Evolutionary conservation across 2,797 vertebrate genomes (phyloP).

Genomic region (Peromyscus eremicus): DNA sequence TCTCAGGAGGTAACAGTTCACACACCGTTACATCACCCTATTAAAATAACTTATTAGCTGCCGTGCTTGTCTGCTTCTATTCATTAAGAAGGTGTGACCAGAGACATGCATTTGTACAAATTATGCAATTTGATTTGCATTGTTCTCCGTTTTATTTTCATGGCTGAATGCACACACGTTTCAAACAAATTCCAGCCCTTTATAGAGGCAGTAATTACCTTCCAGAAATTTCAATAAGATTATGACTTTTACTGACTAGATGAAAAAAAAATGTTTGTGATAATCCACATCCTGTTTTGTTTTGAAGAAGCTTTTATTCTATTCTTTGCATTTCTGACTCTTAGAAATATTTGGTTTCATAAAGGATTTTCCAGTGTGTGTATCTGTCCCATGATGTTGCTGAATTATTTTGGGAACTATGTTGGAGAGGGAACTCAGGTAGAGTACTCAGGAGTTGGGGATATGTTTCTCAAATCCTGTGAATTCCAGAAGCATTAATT

Average conservation of each 20-base stretch:
- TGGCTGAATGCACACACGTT: not conserved
- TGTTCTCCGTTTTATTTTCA: slow-evolving; percentile 74
- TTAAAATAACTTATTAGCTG: slow-evolving; percentile 84
- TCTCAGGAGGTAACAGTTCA: slow-evolving; percentile 79
- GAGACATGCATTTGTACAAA: slow-evolving; percentile 73
- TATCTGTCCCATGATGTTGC: not conserved
- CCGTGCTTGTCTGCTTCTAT: slow-evolving; percentile 68
- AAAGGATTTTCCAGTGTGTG: slow-evolving; percentile 4
- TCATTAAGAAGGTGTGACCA: slow-evolving; percentile 79
- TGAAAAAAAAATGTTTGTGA: not conserved
- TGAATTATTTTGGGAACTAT: slow-evolving; percentile 18
- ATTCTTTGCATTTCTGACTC: not conserved
- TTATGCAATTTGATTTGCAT: slow-evolving; percentile 75
- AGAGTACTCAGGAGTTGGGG: not conserved
- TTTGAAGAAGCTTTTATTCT: not conserved
- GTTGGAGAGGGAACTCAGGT: not conserved
- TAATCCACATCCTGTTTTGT: not conserved
- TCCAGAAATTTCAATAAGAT: slow-evolving; percentile 2
- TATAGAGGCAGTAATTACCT: not conserved
- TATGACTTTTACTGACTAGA: slow-evolving; percentile 26
- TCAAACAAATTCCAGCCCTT: slow-evolving; percentile 41
- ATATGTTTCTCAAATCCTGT: not conserved
- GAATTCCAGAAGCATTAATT: slow-evolving; percentile 1
- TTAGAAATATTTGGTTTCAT: not conserved
- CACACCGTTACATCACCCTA: slow-evolving; percentile 63